Evolutionary conservation across 2,888 invertebrate genomes (phyloP).

Genomic region (Amaurobius ferox): DNA sequence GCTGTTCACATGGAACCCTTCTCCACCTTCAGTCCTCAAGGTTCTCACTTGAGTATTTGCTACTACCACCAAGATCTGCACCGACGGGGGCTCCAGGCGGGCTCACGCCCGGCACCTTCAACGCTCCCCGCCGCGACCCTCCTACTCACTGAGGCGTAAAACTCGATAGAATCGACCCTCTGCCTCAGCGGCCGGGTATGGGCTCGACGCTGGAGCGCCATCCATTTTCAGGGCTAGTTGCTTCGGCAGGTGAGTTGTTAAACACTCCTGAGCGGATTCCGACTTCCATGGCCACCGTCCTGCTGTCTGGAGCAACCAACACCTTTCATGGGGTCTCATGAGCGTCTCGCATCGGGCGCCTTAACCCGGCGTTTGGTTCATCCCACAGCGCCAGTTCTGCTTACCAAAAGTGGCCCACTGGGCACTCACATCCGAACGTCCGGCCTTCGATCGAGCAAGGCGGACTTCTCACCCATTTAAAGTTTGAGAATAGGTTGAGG

Average conservation of each 20-base stretch:
- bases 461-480: slow-evolving; percentile 85
- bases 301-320: neutral
- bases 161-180: too few species aligned
- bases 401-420: slow-evolving; percentile 87
- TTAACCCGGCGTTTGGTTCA: slow-evolving; percentile 84
- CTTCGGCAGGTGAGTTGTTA: too few species aligned
- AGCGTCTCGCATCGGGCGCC: slow-evolving; percentile 81
- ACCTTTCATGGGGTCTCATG: neutral
- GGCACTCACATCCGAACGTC: slow-evolving; percentile 81
- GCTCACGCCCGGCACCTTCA: too few species aligned
- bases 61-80: too few species aligned
- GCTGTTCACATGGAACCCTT: slow-evolving; percentile 82
- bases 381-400: slow-evolving; percentile 88
- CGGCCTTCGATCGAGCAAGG: slow-evolving; percentile 81
- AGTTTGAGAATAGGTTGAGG: slow-evolving; percentile 84
- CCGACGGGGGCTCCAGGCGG: too few species aligned
- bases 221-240: too few species aligned
- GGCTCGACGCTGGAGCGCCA: too few species aligned
- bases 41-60: slow-evolving; percentile 82
- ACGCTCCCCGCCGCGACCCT: too few species aligned
- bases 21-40: slow-evolving; percentile 75
- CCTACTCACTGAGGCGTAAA: too few species aligned
- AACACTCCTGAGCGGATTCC: slow-evolving; percentile 83
- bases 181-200: too few species aligned
- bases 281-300: neutral